A percentile compares a stretch with the other conserved stretches of the same genome.
Evolutionary conservation across 2,888 invertebrate genomes (phyloP).

Genomic region (Neria commutata): DNA sequence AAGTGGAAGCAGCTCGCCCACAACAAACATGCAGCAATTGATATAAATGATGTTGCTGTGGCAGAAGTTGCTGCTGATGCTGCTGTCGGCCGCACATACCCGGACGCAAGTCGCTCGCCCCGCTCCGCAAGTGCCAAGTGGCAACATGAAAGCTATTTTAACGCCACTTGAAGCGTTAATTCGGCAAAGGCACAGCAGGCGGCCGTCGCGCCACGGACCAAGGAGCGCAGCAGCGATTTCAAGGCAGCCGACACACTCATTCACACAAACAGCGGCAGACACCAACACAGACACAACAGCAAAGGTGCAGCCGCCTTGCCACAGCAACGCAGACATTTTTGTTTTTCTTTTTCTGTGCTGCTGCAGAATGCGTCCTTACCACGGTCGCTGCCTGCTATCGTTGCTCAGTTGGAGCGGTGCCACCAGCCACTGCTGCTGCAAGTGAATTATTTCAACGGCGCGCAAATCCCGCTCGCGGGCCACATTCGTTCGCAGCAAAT

Average conservation of each 20-base stretch:
- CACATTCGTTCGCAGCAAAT: slow-evolving; percentile 26
- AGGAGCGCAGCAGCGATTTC: not conserved
- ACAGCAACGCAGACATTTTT: not conserved
- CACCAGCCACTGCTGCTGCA: slow-evolving; percentile 34
- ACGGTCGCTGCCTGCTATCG: not conserved
- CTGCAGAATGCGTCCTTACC: not conserved
- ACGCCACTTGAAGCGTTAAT: slow-evolving; percentile 24
- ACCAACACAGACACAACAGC: slow-evolving; percentile 7
- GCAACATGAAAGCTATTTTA: slow-evolving; percentile 36
- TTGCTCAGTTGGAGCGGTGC: slow-evolving; percentile 30
- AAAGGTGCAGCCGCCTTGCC: not conserved
- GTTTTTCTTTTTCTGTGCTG: not conserved
- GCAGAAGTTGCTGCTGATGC: too few species aligned
- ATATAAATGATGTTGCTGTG: slow-evolving; percentile 12
- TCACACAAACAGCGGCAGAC: slow-evolving; percentile 3
- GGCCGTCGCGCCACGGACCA: slow-evolving; percentile 8
- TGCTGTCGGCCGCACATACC: not conserved
- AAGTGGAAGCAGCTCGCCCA: not conserved
- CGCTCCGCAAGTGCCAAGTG: too few species aligned
- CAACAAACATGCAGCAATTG: slow-evolving; percentile 3
- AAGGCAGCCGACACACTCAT: slow-evolving; percentile 14
- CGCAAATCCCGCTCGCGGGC: not conserved
- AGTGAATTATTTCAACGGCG: slow-evolving; percentile 14
- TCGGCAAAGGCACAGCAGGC: slow-evolving; percentile 33
- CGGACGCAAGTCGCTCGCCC: not conserved